Evolutionary conservation across 2,888 invertebrate species (phyloP).

Genomic region (Drosophila macrospina): DNA sequence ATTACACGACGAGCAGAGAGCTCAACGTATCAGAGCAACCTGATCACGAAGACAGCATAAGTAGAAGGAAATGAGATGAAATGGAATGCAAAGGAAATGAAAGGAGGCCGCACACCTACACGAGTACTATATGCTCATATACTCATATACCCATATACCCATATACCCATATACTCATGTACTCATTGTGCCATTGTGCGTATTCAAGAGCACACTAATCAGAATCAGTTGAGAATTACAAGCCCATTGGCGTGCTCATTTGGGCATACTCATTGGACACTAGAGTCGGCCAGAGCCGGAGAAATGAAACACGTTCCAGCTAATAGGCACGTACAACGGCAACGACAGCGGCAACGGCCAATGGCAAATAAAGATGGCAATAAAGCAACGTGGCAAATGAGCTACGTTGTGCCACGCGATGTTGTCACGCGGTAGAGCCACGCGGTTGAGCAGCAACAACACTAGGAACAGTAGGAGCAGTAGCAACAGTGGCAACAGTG

Average conservation of each 20-base stretch:
- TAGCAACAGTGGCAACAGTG: slow-evolving; percentile 1
- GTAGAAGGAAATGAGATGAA: slow-evolving; percentile 1
- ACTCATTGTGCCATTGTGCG: slow-evolving; percentile 4
- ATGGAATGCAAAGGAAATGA: neutral
- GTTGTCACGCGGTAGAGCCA: slow-evolving; percentile 14
- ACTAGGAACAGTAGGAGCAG: neutral
- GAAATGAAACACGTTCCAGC: slow-evolving; percentile 70
- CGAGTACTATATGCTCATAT: too few species aligned
- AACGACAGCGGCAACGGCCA: slow-evolving; percentile 53
- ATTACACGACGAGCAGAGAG: neutral
- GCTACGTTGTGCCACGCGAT: slow-evolving; percentile 21
- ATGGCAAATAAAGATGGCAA: slow-evolving; percentile 63
- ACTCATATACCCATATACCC: too few species aligned
- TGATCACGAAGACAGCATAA: neutral
- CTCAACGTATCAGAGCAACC: neutral
- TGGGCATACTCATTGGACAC: slow-evolving; percentile 33
- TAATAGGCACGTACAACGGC: slow-evolving; percentile 70
- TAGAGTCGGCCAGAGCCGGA: slow-evolving; percentile 18
- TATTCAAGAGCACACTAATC: slow-evolving; percentile 31
- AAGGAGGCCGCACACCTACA: neutral
- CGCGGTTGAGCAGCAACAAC: neutral
- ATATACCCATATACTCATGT: too few species aligned
- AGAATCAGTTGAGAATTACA: slow-evolving; percentile 57
- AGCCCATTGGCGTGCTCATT: slow-evolving; percentile 49
- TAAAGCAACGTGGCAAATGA: slow-evolving; percentile 66